phyloP scores from a whole-genome alignment of 2,113 vertebrate species.

The Rhea pennata region DNA sequence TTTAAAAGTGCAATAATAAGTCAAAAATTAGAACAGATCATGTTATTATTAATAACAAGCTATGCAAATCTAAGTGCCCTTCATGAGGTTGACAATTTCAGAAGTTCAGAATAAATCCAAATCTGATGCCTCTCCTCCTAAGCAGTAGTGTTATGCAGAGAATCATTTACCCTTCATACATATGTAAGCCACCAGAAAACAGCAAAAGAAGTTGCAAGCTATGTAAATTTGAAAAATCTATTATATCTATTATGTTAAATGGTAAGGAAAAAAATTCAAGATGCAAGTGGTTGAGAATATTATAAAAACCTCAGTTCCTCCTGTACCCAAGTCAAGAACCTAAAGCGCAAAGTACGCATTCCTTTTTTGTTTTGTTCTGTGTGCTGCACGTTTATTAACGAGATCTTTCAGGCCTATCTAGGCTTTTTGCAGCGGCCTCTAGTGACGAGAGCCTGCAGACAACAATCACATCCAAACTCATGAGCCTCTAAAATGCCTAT shows the following conservation, averaged over 20 bases:
- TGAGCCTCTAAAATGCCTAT: not conserved
- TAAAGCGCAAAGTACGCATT: not conserved
- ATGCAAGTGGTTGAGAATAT: not conserved
- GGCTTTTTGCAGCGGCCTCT: not conserved
- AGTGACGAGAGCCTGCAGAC: not conserved
- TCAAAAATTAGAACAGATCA: not conserved
- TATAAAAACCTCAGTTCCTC: not conserved
- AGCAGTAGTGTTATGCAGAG: not conserved
- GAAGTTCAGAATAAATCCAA: not conserved
- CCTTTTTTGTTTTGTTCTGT: constrained; percentile 26
- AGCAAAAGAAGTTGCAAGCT: constrained; percentile 39
- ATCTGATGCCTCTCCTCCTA: not conserved
- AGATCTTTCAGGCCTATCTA: not conserved
- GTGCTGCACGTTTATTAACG: not conserved
- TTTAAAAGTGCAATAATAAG: not conserved
- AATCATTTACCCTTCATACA: not conserved
- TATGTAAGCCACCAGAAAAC: not conserved
- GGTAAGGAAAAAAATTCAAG: not conserved
- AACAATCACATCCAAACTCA: not conserved
- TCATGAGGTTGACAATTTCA: not conserved
- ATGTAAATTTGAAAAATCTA: not conserved
- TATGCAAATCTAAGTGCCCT: not conserved
- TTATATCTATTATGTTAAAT: not conserved
- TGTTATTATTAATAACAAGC: not conserved
- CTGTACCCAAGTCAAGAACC: not conserved